Percentiles rank a stretch among this genome's conserved stretches.
phyloP scores from a whole-genome alignment of 2,113 vertebrate genomes.

The Antechinus stuartii region DNA sequence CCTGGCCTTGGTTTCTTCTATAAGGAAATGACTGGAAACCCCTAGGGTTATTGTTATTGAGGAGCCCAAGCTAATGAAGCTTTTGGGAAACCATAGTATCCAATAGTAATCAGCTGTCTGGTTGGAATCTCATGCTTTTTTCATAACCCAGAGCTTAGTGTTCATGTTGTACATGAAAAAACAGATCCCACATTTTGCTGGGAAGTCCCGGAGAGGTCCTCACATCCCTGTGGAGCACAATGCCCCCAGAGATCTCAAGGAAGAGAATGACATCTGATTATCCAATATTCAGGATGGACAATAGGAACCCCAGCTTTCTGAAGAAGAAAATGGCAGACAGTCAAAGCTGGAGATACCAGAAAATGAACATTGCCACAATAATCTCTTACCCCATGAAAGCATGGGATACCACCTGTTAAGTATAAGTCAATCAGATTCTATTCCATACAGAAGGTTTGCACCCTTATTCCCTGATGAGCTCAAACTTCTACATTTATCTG shows the following conservation, averaged over 20 bases:
- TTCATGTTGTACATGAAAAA: constrained; percentile 97
- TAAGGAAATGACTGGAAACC: not conserved
- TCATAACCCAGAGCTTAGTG: constrained; percentile 97
- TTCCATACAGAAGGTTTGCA: constrained; percentile 86
- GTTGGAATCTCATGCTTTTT: constrained; percentile 93
- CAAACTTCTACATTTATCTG: constrained; percentile 91
- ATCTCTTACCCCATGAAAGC: constrained; percentile 95
- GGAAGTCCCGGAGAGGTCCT: constrained; percentile 95
- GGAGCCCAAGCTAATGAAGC: not conserved
- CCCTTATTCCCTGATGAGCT: constrained; percentile 89
- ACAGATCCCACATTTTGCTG: constrained; percentile 97
- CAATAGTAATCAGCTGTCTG: constrained; percentile 88
- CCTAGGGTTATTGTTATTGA: not conserved
- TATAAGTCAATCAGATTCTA: constrained; percentile 86
- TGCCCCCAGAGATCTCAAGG: constrained; percentile 94
- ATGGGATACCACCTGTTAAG: constrained; percentile 88
- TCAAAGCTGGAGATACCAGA: constrained; percentile 87
- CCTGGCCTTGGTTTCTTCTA: not conserved
- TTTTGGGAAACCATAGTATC: constrained; percentile 76
- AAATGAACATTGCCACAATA: constrained; percentile 86
- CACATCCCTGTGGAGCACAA: constrained; percentile 95
- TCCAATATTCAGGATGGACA: constrained; percentile 92
- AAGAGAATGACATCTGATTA: constrained; percentile 92
- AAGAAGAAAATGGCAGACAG: constrained; percentile 88
- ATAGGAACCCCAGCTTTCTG: constrained; percentile 92